A percentile compares a stretch with the other conserved stretches of the same genome.
These are phyloP conservation scores for Drosophila melanosoma DNA, from an alignment of 2,888 invertebrate species.

Conservation along the genomic window DNA sequence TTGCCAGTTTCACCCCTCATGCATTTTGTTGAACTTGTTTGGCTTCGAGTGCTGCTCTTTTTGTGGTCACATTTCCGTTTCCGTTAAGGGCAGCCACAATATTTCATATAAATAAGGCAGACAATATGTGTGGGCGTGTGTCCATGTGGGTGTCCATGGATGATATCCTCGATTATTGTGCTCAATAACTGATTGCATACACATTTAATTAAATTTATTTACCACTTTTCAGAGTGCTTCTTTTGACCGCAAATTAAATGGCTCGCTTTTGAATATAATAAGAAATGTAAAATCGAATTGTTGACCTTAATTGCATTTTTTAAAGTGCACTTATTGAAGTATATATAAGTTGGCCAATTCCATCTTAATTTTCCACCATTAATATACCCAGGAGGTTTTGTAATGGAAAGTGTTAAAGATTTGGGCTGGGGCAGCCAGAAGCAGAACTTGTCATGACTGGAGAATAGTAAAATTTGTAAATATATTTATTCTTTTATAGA, in stretches of 20 bases:
- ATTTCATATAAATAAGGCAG: constrained; percentile 38
- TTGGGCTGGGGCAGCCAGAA: not conserved
- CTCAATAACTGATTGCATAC: constrained; percentile 55
- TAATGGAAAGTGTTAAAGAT: no score
- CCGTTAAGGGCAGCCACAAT: constrained; percentile 48
- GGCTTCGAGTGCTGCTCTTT: constrained; percentile 32
- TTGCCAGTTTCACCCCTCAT: not conserved
- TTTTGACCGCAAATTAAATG: constrained; percentile 48
- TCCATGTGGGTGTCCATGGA: constrained; percentile 8
- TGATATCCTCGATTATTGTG: constrained; percentile 32
- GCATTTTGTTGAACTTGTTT: constrained; percentile 39
- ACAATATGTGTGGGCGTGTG: constrained; percentile 1
- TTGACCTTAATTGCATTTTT: constrained; percentile 24
- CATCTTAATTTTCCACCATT: not conserved
- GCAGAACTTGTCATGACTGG: not conserved
- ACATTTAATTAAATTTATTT: constrained; percentile 70
- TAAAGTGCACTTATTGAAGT: constrained; percentile 45
- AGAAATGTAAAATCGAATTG: not conserved
- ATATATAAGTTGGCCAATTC: not conserved
- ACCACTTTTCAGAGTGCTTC: constrained; percentile 16
- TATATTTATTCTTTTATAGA: not conserved
- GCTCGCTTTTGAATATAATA: constrained; percentile 34
- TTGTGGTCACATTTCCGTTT: constrained; percentile 67
- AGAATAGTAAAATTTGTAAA: not conserved
- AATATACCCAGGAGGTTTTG: not conserved